Conservation (phyloP, 92 coral and sea anemone genomes). For the Paramuricea clavata region DNA sequence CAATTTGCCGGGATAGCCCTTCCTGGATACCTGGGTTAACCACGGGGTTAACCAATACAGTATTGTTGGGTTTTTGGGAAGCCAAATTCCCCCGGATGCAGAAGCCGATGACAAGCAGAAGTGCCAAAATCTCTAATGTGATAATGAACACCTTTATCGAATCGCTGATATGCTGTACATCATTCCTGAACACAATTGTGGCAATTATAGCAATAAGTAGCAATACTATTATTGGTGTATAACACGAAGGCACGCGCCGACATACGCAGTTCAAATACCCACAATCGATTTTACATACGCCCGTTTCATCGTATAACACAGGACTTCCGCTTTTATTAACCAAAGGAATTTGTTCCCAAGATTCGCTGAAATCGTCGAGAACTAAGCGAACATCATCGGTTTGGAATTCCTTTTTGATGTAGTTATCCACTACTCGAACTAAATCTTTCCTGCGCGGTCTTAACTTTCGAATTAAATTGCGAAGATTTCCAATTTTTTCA, state of each 20-base stretch:
- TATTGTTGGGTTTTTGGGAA: background rate
- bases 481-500: constrained; percentile 67
- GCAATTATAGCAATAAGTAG: constrained; percentile 36
- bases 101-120: constrained; percentile 7
- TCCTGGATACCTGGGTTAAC: background rate
- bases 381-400: constrained; percentile 41
- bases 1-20: background rate
- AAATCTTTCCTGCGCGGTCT: constrained; percentile 77
- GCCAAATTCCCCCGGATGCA: constrained; percentile 2
- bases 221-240: constrained; percentile 12
- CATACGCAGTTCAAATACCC: constrained; percentile 61
- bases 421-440: constrained; percentile 62
- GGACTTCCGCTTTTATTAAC: background rate
- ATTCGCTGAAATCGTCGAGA: constrained; percentile 3
- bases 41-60: background rate
- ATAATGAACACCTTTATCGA: constrained; percentile 26
- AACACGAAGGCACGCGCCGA: constrained; percentile 52
- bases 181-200: constrained; percentile 63
- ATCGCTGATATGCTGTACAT: constrained; percentile 25
- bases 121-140: background rate
- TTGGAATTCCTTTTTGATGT: constrained; percentile 55
- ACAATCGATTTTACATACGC: constrained; percentile 42
- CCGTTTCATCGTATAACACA: constrained; percentile 8
- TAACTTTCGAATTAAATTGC: constrained; percentile 66
- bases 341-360: background rate